Conservation (phyloP, 2,888 invertebrate genomes). For the Teleiodes luculella region DNA sequence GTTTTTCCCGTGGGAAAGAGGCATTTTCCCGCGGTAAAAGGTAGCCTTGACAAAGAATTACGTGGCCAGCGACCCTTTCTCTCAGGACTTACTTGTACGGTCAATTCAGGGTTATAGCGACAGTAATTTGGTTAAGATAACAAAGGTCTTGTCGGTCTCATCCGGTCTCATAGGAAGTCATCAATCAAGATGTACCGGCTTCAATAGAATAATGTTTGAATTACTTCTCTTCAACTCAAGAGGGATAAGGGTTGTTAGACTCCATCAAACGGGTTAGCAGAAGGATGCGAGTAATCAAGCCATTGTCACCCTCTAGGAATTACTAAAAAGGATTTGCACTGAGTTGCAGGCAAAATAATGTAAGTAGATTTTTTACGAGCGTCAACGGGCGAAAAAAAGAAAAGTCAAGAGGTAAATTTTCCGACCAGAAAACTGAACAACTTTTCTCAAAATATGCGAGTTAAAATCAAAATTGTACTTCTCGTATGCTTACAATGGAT, state of each 20-base stretch:
- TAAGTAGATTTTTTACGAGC: no score
- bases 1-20: no score
- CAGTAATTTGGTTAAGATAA: neutral
- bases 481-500: no score
- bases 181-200: conserved; percentile 2
- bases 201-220: conserved; percentile 4
- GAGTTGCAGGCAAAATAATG: neutral
- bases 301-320: neutral
- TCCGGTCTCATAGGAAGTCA: neutral
- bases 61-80: neutral
- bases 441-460: no score
- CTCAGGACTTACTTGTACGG: no score
- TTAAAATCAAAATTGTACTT: no score
- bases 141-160: neutral
- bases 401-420: no score
- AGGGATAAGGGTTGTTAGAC: conserved; percentile 6
- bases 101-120: neutral
- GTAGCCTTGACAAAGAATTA: no score
- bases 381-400: no score
- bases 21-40: no score
- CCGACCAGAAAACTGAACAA: no score
- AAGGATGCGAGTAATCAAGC: neutral
- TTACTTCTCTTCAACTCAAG: neutral
- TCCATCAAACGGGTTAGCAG: neutral
- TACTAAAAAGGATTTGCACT: neutral